These are phyloP conservation scores for Muricea muricata DNA, from an alignment of 92 coral and sea anemone species.

Conservation along the genomic window DNA sequence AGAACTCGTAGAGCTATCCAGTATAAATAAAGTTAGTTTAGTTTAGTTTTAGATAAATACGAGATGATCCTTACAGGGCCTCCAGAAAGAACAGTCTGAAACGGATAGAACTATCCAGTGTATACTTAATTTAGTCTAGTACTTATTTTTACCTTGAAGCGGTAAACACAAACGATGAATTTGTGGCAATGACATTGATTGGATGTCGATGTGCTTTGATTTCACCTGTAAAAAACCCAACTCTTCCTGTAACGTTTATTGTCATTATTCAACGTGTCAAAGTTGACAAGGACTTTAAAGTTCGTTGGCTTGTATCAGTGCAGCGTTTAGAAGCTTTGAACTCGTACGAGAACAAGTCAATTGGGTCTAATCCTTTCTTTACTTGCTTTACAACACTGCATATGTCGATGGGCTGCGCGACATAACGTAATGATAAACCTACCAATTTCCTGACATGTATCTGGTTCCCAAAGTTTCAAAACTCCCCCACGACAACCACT, in stretches of 20 bases:
- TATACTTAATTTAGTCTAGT: too few species aligned
- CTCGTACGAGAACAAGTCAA: too few species aligned
- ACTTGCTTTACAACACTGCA: too few species aligned
- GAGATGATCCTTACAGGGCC: background rate
- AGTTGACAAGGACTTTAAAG: too few species aligned
- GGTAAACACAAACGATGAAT: constrained; percentile 95
- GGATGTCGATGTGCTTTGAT: constrained; percentile 97
- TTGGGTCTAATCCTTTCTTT: too few species aligned
- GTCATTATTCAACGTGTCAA: background rate
- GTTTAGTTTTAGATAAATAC: background rate
- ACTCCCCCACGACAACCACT: constrained; percentile 98
- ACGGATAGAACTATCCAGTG: too few species aligned
- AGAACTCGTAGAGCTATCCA: background rate
- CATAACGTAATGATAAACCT: constrained; percentile 51
- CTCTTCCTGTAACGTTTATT: background rate
- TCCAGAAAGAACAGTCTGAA: too few species aligned
- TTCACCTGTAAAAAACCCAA: constrained; percentile 72
- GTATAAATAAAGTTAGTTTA: background rate
- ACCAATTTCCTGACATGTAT: constrained; percentile 84
- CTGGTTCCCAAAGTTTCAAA: constrained; percentile 89
- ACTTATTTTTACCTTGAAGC: constrained; percentile 81
- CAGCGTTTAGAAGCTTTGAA: too few species aligned
- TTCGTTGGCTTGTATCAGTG: too few species aligned
- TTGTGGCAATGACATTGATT: constrained; percentile 90
- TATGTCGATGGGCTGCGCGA: too few species aligned